These are phyloP conservation scores for Pterostichus niger DNA, from an alignment of 2,888 invertebrate genomes.

Conservation along the genomic window DNA sequence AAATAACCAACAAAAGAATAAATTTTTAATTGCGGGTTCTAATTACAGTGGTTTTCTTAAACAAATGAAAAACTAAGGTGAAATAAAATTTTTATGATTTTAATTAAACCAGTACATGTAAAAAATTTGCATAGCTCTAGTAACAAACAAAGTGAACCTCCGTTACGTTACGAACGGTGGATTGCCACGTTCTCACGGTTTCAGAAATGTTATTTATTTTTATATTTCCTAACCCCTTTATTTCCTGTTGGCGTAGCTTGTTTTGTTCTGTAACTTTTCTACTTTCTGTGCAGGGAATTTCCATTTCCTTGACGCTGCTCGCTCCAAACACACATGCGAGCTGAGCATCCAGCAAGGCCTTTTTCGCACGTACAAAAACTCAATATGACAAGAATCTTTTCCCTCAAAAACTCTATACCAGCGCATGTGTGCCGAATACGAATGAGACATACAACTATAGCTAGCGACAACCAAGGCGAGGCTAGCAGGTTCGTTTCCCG, in stretches of 20 bases:
- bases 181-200: slow-evolving; percentile 31
- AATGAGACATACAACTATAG: slow-evolving; percentile 52
- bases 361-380: slow-evolving; percentile 65
- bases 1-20: slow-evolving; percentile 7
- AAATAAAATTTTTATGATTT: slow-evolving; percentile 37
- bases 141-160: neutral
- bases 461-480: neutral
- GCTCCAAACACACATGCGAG: slow-evolving; percentile 51
- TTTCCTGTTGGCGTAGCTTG: slow-evolving; percentile 57
- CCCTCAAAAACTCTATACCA: slow-evolving; percentile 59
- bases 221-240: slow-evolving; percentile 58
- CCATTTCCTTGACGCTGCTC: slow-evolving; percentile 41
- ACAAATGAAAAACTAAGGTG: slow-evolving; percentile 33
- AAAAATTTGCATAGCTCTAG: slow-evolving; percentile 40
- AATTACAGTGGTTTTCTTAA: slow-evolving; percentile 20
- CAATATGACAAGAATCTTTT: slow-evolving; percentile 66
- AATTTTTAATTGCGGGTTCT: slow-evolving; percentile 33
- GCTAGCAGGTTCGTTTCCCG: slow-evolving; percentile 39
- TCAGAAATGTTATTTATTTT: slow-evolving; percentile 55
- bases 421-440: slow-evolving; percentile 60
- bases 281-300: slow-evolving; percentile 58
- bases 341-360: slow-evolving; percentile 45
- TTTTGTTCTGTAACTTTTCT: slow-evolving; percentile 60
- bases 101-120: slow-evolving; percentile 42
- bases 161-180: slow-evolving; percentile 1